These are phyloP conservation scores for Archilochus colubris DNA, from an alignment of 2,113 vertebrate species.

Conservation along the genomic window DNA sequence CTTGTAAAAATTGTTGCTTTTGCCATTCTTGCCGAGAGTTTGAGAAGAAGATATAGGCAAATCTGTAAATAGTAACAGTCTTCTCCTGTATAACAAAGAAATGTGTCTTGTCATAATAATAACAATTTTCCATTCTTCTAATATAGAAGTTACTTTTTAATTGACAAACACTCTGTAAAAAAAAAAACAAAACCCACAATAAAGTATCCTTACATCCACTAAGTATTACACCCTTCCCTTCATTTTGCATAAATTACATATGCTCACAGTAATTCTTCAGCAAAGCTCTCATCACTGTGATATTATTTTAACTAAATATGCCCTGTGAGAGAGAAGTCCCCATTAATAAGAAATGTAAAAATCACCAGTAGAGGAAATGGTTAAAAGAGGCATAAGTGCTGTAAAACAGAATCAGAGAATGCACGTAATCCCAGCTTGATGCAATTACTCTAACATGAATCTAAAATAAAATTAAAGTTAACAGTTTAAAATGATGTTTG, in stretches of 20 bases:
- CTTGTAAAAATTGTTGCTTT: background rate
- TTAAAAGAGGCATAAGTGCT: slow-evolving; percentile 70
- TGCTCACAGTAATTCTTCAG: background rate
- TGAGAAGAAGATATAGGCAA: background rate
- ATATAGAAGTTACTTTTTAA: background rate
- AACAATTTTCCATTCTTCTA: background rate
- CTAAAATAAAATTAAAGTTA: slow-evolving; percentile 87
- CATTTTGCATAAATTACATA: background rate
- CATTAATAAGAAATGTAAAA: background rate
- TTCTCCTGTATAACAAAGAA: background rate
- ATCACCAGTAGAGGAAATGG: slow-evolving; percentile 48
- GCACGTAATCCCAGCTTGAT: slow-evolving; percentile 80
- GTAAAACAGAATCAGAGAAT: slow-evolving; percentile 56
- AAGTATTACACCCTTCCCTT: background rate
- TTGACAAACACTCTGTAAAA: background rate
- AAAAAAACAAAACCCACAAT: background rate
- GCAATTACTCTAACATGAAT: slow-evolving; percentile 82
- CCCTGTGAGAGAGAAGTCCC: background rate
- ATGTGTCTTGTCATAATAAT: background rate
- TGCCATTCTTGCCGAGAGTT: background rate
- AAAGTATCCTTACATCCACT: background rate
- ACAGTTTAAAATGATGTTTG: slow-evolving; percentile 85
- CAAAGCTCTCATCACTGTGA: background rate
- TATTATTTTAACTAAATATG: background rate
- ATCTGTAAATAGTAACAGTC: background rate